Percentiles rank a stretch among this genome's conserved stretches.
These are phyloP conservation scores for Crenichthys baileyi DNA, from an alignment of 2,797 vertebrate species.

Conservation along the genomic window DNA sequence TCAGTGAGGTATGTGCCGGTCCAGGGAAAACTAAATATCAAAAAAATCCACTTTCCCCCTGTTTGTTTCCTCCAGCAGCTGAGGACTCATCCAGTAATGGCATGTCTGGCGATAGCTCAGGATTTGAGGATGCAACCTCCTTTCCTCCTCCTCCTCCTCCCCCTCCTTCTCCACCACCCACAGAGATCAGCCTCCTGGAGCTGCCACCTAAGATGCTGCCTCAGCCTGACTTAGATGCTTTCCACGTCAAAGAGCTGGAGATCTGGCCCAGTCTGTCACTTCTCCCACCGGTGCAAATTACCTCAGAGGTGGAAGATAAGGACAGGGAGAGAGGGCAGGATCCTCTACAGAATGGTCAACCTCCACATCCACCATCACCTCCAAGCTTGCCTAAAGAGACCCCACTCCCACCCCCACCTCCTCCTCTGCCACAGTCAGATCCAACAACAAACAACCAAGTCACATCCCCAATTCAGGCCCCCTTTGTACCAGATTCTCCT, in stretches of 20 bases:
- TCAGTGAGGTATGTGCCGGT: conserved; percentile 24
- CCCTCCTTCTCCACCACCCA: conserved; percentile 83
- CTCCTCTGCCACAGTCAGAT: conserved; percentile 40
- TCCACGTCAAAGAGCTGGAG: conserved; percentile 83
- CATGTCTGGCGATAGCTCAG: conserved; percentile 74
- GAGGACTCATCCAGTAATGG: conserved; percentile 84
- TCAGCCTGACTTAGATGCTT: conserved; percentile 67
- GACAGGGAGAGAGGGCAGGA: conserved; percentile 70
- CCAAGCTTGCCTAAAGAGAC: conserved; percentile 44
- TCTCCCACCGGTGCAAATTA: conserved; percentile 73
- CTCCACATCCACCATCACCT: conserved; percentile 74
- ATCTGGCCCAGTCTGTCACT: conserved; percentile 80
- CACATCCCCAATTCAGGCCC: conserved; percentile 22
- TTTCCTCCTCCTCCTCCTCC: conserved; percentile 85
- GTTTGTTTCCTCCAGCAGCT: conserved; percentile 68
- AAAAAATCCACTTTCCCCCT: conserved; percentile 22
- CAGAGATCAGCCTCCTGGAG: conserved; percentile 88
- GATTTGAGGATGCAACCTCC: conserved; percentile 81
- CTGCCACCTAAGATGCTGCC: conserved; percentile 82
- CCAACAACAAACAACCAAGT: conserved; percentile 9
- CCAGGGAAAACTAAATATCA: conserved; percentile 45
- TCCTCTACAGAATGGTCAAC: conserved; percentile 69
- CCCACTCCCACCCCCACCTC: conserved; percentile 38
- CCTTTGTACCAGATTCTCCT: conserved; percentile 39
- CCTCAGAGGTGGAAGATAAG: conserved; percentile 25